phyloP scores from a whole-genome alignment of 2,113 vertebrate species.

The Diadophis punctatus region DNA sequence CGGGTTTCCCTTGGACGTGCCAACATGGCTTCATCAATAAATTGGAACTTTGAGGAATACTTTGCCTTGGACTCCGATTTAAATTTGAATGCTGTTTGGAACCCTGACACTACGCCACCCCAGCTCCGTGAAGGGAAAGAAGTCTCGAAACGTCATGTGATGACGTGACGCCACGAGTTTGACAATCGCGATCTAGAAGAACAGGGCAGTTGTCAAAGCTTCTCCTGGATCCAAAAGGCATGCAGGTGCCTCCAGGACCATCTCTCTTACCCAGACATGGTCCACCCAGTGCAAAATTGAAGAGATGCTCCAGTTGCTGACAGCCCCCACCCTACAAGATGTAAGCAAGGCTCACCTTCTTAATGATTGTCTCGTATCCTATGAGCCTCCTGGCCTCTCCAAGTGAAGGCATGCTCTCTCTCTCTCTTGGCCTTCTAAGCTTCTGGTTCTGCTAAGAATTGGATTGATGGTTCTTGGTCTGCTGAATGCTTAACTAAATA shows the following conservation, averaged over 20 bases:
- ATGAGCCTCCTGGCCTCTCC: not conserved
- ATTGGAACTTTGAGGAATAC: too few species aligned
- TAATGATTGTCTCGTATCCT: too few species aligned
- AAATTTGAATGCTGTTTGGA: too few species aligned
- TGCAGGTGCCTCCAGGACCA: not conserved
- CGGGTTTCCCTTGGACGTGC: too few species aligned
- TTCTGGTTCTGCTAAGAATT: not conserved
- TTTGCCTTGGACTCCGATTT: too few species aligned
- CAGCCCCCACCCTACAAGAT: not conserved
- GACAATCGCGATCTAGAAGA: not conserved
- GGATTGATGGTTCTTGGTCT: not conserved
- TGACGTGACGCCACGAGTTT: rapidly evolving
- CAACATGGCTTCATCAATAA: too few species aligned
- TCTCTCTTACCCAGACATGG: not conserved
- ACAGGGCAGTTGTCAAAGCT: not conserved
- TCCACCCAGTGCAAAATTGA: not conserved
- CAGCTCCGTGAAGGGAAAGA: too few species aligned
- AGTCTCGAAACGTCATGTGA: too few species aligned
- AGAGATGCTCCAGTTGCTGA: not conserved
- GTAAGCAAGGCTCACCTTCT: not conserved
- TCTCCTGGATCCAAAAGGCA: not conserved
- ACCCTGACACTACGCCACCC: too few species aligned
- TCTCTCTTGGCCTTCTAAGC: not conserved
- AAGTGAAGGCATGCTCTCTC: not conserved
- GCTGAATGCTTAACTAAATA: not conserved